Evolutionary conservation across 2,888 invertebrate species (phyloP), one percentile per base, ranked within the genome.

Genomic region (Drymonia ruficornis): DNA sequence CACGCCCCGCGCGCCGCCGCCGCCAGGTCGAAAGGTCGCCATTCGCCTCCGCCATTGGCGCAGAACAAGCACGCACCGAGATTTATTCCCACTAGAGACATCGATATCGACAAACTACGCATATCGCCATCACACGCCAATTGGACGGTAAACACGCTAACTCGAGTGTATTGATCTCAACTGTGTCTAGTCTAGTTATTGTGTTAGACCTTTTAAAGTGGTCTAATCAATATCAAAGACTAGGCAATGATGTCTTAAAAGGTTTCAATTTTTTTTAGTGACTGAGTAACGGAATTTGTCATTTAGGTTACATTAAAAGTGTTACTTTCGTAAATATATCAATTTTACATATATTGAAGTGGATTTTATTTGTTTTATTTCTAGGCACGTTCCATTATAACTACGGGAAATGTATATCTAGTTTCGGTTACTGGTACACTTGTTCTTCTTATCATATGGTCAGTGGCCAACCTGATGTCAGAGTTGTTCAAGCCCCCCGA

Each of bases 21-120:
- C 76, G 71, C 78, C 84, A 80, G 91, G 90, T 89, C 87, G 90
- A 84, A 86, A 87, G 87, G 86, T 87, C 87, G 85, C 76, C 79
- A 69, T 74, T 74, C 67, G 65, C 72, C 70, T 60, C 64, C 72
- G 74, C 82, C 83, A 86, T 83, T 86, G 86, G 86, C 80, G 83
- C 86, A 70, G 71, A 76, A 78, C 75, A 62, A 61, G 54, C 53
- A 58, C 52, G 53, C 62, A 52, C 53, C 56, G 52, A 62, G 65
- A 75, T 77, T 75, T 71, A 72, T 60, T 64, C 65, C 50, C 47
- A 53, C 56, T 52, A 59, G 23, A 55, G 50, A 50, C 51, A 44
- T 23, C 28, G 43, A 52, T 49, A 55, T 63, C 28, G 42, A 36
- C 50, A 42, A 60, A 38, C 50, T 48, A 49, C 8, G 51, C 34